Evolutionary conservation across 2,888 invertebrate genomes (phyloP).

Genomic region (Tinea trinotella): DNA sequence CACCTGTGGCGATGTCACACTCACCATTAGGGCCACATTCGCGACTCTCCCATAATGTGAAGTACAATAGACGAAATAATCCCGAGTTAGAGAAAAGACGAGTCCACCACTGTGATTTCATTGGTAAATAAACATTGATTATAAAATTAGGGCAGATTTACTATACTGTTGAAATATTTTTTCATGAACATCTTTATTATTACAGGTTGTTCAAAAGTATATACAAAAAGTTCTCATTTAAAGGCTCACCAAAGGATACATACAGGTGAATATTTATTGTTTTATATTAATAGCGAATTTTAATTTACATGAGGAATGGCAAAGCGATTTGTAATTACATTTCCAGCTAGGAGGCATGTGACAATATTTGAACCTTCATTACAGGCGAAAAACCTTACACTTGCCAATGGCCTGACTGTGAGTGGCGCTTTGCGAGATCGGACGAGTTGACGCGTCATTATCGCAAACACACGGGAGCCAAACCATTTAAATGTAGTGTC

Average conservation of each 20-base stretch:
- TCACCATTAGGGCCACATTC: conserved; percentile 38
- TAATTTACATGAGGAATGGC: not conserved
- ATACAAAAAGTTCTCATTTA: conserved; percentile 97
- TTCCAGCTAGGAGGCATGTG: not conserved
- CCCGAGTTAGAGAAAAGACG: conserved; percentile 96
- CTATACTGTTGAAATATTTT: not conserved
- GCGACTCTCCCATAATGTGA: conserved; percentile 60
- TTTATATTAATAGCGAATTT: not conserved
- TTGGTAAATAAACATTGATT: conserved; percentile 71
- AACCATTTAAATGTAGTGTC: conserved; percentile 96
- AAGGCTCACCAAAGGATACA: conserved; percentile 98
- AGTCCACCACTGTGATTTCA: conserved; percentile 97
- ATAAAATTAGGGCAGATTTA: no score
- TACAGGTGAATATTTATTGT: conserved; percentile 79
- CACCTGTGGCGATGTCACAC: conserved; percentile 29
- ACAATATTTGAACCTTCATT: conserved; percentile 29
- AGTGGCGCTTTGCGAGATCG: conserved; percentile 96
- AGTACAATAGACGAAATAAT: conserved; percentile 95
- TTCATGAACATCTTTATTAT: conserved; percentile 26
- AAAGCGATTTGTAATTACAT: not conserved
- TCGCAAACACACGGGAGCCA: conserved; percentile 96
- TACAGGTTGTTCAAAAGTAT: conserved; percentile 96
- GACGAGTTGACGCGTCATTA: conserved; percentile 97
- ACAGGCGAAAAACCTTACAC: conserved; percentile 98
- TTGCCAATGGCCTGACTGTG: conserved; percentile 98